A percentile compares a stretch with the other conserved stretches of the same genome.
These are phyloP conservation scores for Heteromurus nitidus DNA, from an alignment of 2,888 invertebrate genomes.

Conservation along the genomic window DNA sequence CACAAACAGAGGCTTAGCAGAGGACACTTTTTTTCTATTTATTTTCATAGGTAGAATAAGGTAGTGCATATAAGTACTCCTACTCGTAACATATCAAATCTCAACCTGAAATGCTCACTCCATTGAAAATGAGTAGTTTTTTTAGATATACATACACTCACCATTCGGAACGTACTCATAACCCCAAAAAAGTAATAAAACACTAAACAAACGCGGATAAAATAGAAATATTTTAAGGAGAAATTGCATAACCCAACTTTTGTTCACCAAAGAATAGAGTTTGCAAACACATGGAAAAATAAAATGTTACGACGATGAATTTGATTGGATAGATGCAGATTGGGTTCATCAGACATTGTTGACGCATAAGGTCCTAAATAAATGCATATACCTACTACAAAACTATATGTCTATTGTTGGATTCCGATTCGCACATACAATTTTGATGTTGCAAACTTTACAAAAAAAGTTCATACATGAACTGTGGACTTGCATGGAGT, in stretches of 20 bases:
- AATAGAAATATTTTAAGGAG: background rate
- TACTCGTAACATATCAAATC: background rate
- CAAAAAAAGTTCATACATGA: too few species aligned
- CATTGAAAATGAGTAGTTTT: background rate
- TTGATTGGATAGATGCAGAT: background rate
- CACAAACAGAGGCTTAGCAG: constrained; percentile 12
- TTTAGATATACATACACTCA: too few species aligned
- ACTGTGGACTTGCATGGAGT: background rate
- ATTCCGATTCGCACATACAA: background rate
- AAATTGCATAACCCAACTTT: constrained; percentile 35
- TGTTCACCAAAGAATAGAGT: constrained; percentile 47
- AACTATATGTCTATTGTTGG: background rate
- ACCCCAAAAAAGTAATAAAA: background rate
- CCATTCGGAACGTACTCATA: background rate
- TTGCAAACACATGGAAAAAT: constrained; percentile 36
- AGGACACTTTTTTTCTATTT: background rate
- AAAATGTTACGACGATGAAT: background rate
- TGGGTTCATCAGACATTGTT: background rate
- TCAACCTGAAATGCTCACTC: background rate
- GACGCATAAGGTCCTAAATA: background rate
- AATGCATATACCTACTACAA: background rate
- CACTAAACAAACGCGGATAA: constrained; percentile 45
- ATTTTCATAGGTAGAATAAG: background rate
- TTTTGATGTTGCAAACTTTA: too few species aligned
- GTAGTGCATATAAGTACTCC: background rate